Conservation (phyloP, 2,113 vertebrate species). For the Jacana jacana region DNA sequence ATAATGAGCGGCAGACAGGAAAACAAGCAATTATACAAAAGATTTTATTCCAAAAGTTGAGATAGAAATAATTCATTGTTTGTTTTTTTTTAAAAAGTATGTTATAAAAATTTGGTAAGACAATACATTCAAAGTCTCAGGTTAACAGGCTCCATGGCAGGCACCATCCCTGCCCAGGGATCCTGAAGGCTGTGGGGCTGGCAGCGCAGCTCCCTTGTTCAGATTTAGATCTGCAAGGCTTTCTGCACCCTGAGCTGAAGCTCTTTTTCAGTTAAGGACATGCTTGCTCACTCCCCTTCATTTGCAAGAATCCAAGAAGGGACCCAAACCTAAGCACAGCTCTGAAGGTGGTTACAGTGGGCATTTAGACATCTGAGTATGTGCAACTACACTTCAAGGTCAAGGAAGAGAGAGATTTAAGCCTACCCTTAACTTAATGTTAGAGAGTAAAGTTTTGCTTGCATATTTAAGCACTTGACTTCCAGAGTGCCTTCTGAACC, state of each 20-base stretch:
- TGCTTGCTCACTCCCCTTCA: neutral
- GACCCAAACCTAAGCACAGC: neutral
- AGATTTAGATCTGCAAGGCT: neutral
- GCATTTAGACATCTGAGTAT: neutral
- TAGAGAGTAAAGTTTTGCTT: neutral
- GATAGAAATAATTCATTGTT: neutral
- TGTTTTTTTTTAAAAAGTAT: neutral
- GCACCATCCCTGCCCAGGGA: rapidly evolving
- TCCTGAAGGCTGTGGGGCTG: neutral
- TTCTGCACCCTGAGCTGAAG: neutral
- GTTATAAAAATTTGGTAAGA: neutral
- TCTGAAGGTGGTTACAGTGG: neutral
- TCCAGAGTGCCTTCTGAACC: neutral
- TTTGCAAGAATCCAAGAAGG: neutral
- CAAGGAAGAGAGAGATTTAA: neutral
- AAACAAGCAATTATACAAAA: neutral
- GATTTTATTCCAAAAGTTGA: slow-evolving; percentile 42
- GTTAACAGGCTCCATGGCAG: neutral
- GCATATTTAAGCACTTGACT: neutral
- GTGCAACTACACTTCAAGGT: neutral
- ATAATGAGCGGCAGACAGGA: neutral
- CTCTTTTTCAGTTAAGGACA: neutral
- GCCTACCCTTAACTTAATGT: neutral
- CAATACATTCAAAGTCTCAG: slow-evolving; percentile 26
- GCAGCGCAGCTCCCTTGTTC: rapidly evolving